Evolutionary conservation across 2,888 invertebrate genomes (phyloP), one percentile per base, ranked within the genome.

Genomic region (Tanypteryx hageni): DNA sequence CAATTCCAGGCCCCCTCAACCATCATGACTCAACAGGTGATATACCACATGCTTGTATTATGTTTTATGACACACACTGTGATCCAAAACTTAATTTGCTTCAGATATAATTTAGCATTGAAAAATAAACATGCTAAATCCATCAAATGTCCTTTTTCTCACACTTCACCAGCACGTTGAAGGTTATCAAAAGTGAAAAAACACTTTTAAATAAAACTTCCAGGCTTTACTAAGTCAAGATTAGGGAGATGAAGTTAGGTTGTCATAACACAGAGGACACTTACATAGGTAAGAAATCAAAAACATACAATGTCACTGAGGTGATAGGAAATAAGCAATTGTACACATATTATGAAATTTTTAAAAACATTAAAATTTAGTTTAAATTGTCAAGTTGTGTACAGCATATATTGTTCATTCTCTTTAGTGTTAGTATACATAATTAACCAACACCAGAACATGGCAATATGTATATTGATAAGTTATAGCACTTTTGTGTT

Each of bases 401-500:
- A 89, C 89, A 89, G 61, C 27, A 64, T 89, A 89, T 89, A 89
- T 89, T 61, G 89, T 64, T 89, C 61, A 89, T 64, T 89, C 89
- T 89, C 56, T 44, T 68, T 64, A 89, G 89, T 89, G 89, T 89
- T 89, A 89, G 89, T 89, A 59, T 64, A 89, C 89, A 89, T 64
- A 89, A 31, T 89, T 89, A 89, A 89, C 64, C 64, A 89, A 89
- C 89, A 89, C 89, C 89, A 68, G 89, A 68, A 89, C 31, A 86
- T 86, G 86, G 86, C 86, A 86, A 86, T 61, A 89, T n/a, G n/a
- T n/a, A n/a, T 89, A 44, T 68, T 44, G 44, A 89, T 64, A 89
- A 89, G 61, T 89, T 89, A 89, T 89, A 89, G 89, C 89, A 89
- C 68, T 89, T 89, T 89, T 89, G 89, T 89, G 89, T 89, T 89